Base-by-base conservation (phyloP, 2,113 vertebrate genomes). In the Phoxinus phoxinus region DNA sequence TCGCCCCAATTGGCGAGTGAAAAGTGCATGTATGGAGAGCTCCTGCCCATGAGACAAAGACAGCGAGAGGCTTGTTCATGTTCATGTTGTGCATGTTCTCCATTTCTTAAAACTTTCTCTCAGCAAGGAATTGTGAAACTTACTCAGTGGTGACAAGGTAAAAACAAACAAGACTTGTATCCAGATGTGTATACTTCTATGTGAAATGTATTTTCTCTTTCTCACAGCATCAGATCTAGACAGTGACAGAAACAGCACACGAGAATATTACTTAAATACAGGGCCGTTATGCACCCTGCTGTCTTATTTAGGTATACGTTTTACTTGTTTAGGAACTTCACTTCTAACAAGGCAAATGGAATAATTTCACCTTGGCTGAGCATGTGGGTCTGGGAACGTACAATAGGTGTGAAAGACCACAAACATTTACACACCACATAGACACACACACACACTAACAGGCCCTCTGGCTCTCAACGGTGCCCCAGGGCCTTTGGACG, bases 321-420 rank as follows among this genome's bases (percentile, higher is more conserved):
- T 37, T 21, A 21, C 19, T 23, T 35, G 72, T 59, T 63, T 8
- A 58, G 41, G 17, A 78, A 80, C 30, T 86, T n/a, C n/a, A 41
- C 7, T 41, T 89, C 80, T 84, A 83, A 89, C 83, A 71, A 84
- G n/a, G 46, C 58, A 85, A 88, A 89, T 84, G 81, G 85, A 90
- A 92, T 83, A 56, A 89, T 65, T 89, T 88, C 77, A 90, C 89
- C 87, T 83, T 81, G 86, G 88, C 82, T 88, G 71, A 72, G 78
- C 83, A 89, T n/a, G 83, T 73, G 23, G 30, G 48, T n/a, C 9
- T 23, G 79, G 41, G 65, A 37, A 71, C 59, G 37, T 86, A 17
- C 17, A 41, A 21, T 37, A 82, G 63, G 87, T 85, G 79, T 87
- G 81, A 72, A 63, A 85, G 48, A 69, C 25, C 85, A 56, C 74